Conservation (phyloP, 1,140 invertebrate genomes). For the Spodoptera litura region DNA sequence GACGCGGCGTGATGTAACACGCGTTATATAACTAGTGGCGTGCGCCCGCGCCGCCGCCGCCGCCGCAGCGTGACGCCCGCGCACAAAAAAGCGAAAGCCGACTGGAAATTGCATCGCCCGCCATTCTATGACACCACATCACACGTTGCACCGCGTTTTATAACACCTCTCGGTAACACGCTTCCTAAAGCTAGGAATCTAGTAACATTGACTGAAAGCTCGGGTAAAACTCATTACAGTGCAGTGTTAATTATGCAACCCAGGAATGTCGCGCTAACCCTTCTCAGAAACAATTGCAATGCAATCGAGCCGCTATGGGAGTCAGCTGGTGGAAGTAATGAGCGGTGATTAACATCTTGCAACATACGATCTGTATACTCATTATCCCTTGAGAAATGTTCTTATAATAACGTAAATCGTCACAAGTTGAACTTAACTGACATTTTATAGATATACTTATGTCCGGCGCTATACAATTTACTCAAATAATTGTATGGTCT, state of each 20-base stretch:
- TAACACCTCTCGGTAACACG: conserved; percentile 1
- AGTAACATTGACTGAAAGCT: conserved; percentile 4
- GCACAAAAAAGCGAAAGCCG: conserved; percentile 78
- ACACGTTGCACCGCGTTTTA: conserved; percentile 24
- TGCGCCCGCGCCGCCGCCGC: conserved; percentile 64
- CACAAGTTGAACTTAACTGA: conserved; percentile 21
- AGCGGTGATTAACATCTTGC: conserved; percentile 50
- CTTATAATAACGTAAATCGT: conserved; percentile 35
- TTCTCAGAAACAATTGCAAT: conserved; percentile 50
- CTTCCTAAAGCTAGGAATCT: conserved; percentile 2
- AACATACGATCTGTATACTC: conserved; percentile 44
- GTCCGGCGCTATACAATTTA: conserved; percentile 11
- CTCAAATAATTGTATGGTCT: background rate
- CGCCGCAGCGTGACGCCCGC: conserved; percentile 70
- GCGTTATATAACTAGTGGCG: conserved; percentile 74
- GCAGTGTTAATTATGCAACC: conserved; percentile 34
- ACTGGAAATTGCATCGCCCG: conserved; percentile 70
- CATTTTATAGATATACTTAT: conserved; percentile 31
- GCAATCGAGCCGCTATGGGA: conserved; percentile 48
- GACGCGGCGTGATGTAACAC: conserved; percentile 79
- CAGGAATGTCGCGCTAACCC: conserved; percentile 40
- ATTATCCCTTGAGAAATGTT: conserved; percentile 52
- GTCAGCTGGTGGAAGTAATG: conserved; percentile 49
- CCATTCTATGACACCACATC: conserved; percentile 41
- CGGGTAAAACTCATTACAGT: conserved; percentile 10